Evolutionary conservation across 2,113 vertebrate species (phyloP), one percentile per base, ranked within the genome.

Genomic region (Amblyornis subalaris): DNA sequence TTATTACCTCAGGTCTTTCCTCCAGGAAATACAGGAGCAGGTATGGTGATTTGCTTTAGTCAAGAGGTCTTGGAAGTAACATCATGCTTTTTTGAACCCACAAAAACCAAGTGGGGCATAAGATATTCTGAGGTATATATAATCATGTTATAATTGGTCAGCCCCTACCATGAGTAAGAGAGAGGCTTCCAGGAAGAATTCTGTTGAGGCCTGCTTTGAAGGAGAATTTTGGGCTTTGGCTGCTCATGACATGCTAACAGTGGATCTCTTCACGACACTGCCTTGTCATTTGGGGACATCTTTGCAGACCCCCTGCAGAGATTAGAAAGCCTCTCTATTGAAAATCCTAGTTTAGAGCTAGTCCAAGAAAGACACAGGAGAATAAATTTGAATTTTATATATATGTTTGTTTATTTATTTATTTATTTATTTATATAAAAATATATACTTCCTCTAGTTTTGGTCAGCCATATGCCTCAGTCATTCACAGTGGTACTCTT

Each of bases 71-170:
- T 64, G 35, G 26, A 88, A 73, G n/a, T 10, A 85, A 12, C 18
- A 38, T 14, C 1, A 2, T 40, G 15, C 2, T 9, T 26, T 57
- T 88, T 74, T 71, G 29, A 85, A 61, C 13, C 24, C 29, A 48
- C 16, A 1, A 1, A 45, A 47, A 1, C 5, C 8, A 9, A 44
- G 44, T 7, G 58, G 10, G 2, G 9, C 8, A 88, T 1, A 2
- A 47, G 1, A 44, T 48, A 53, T 54, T 54, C 45, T 48, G 28
- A 66, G 12, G 14, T 55, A 77, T 58, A 65, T 73, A 77, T 66
- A 57, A 35, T 35, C 11, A 8, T 42, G 3, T 77, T 78, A 31
- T 53, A 60, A 40, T 55, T 67, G 26, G 12, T 6, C 38, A 71
- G 2, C 6, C 6, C 7, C 7, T 64, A 22, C 9, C 12, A 14